Base-by-base conservation (phyloP, 2,113 vertebrate species). In the Oceanites oceanicus region DNA sequence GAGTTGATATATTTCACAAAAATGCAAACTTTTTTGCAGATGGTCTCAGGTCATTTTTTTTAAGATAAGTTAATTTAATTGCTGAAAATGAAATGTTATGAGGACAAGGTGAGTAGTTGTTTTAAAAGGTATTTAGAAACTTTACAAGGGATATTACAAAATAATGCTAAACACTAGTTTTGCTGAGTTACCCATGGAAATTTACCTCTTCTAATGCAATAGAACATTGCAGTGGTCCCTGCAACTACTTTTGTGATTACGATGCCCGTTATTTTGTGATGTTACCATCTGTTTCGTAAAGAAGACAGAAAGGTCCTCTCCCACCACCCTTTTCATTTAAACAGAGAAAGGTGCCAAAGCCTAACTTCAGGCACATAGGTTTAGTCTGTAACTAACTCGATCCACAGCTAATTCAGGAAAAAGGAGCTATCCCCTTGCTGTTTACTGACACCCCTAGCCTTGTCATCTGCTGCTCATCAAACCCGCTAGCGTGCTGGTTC, bases 1-100 rank as follows among this genome's bases (percentile, higher is more conserved):
- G 98, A 98, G 93, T 97, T 96, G 97, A 88, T 96, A 94, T 96
- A 97, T 97, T 97, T 97, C 96, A 97, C 90, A 97, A 93, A 96
- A 96, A 96, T 26, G 59, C 96, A 96, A 87, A 68, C 78, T 65
- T 80, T 74, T 90, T 96, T 89, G 91, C 87, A 94, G 88, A 72
- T 83, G 86, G 95, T 94, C 68, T 94, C 30, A 18, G 76, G 58
- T 92, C 7, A 45, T 63, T 86, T 96, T 89, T 85, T 87, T 97
- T 59, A 83, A 86, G 36, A 66, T 15, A 80, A 78, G 40, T 66
- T 67, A 34, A 53, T 40, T 49, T 62, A 84, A 62, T 79, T 90
- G 70, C 42, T 47, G 77, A 80, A 88, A 94, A 84, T 25, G 11
- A 75, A 89, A 45, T 32, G 9, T 29, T 77, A 6, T 1, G 30